A percentile compares a stretch with the other conserved stretches of the same genome.
Conservation (phyloP, 2,797 vertebrate genomes). For the Staurois parvus region DNA sequence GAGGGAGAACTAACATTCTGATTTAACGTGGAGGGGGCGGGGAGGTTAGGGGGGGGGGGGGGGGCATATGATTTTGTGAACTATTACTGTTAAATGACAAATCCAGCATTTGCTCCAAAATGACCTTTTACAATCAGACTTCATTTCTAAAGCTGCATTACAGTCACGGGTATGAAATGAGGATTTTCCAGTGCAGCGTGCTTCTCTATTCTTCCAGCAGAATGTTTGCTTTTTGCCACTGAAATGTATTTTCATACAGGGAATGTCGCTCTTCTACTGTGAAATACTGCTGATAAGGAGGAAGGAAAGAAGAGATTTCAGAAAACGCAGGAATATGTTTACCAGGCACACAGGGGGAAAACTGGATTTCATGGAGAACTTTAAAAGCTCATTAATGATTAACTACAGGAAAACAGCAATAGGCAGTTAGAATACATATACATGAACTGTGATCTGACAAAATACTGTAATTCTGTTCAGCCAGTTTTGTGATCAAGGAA, state of each 20-base stretch:
- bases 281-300: constrained; percentile 42
- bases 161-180: constrained; percentile 64
- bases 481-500: too few species aligned
- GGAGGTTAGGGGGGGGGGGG: not conserved
- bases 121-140: constrained; percentile 68
- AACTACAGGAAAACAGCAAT: not conserved
- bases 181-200: constrained; percentile 52
- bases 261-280: constrained; percentile 10
- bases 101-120: constrained; percentile 63
- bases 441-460: too few species aligned
- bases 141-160: constrained; percentile 67
- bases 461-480: too few species aligned
- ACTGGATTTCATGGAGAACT: not conserved
- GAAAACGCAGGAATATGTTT: constrained; percentile 20
- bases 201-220: constrained; percentile 40
- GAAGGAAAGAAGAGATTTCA: not conserved
- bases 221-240: constrained; percentile 50
- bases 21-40: constrained; percentile 46
- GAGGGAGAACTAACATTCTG: constrained; percentile 55
- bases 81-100: constrained; percentile 66
- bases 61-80: constrained; percentile 48
- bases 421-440: not conserved
- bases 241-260: constrained; percentile 57
- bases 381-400: not conserved
- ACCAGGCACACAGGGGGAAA: not conserved